Evolutionary conservation across 2,113 vertebrate species (phyloP), one percentile per base, ranked within the genome.

Genomic region (Paedocypris sp.): DNA sequence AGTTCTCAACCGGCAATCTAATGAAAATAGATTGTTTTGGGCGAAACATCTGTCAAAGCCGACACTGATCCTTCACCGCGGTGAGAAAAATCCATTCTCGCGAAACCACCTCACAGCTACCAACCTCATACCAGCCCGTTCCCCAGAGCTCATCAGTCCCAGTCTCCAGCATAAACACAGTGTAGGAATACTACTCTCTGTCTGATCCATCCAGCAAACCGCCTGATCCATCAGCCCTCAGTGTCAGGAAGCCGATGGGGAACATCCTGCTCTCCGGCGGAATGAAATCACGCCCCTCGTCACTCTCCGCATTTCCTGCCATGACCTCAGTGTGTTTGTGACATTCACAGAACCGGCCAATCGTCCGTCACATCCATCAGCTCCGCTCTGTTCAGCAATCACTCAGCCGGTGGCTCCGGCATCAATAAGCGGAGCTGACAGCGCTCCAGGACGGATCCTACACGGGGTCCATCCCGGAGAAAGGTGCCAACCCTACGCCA

Each of bases 311-410:
- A 42, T 70, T 25, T 45, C 25, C 54, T 20, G 49, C 38, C 66
- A 33, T 45, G 15, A 64, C 31, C 67, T 62, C 46, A 29, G 53
- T 31, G 48, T 45, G 64, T 65, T 52, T 43, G 45, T 31, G 66
- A 42, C 43, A 41, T 31, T 64, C 61, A 57, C 54, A 74, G 70
- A 75, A 74, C 43, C 47, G 65, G 74, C 74, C 78, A 72, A 76
- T 76, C 67, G 69, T 72, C 75, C 69, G 64, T 74, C 79, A 71
- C 79, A 84, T 86, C 82, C 78, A 78, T 86, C 79, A 80, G 39
- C 29, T 50, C 49, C 58, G 54, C 72, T 77, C 76, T 67, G 66
- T 78, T 79, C 66, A 65, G 70, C 73, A 67, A 71, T 83, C 79
- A 80, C 66, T 80, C 79, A 79, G 64, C 28, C 50, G 64, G 72